Percentiles rank a stretch among this genome's conserved stretches.
These are phyloP conservation scores for Dendroctonus valens DNA, from an alignment of 1,140 invertebrate species.

Conservation along the genomic window DNA sequence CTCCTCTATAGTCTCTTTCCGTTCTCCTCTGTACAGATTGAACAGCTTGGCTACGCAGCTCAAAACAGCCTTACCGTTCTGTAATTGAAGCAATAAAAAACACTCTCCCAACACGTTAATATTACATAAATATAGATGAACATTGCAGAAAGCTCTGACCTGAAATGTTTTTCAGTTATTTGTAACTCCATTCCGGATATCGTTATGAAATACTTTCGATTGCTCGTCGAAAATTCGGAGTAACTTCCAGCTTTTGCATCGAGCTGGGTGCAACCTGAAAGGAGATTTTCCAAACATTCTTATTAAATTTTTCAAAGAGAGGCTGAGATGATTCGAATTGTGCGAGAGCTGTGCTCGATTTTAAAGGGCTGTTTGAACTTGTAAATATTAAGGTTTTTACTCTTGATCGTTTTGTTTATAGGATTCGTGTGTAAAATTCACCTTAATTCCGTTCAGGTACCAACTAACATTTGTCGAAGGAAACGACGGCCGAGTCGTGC, in stretches of 20 bases:
- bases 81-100: constrained; percentile 1
- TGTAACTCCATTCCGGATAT: constrained; percentile 40
- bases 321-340: too few relatives aligned
- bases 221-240: not conserved
- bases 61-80: constrained; percentile 38
- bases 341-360: too few relatives aligned
- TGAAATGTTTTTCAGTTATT: constrained; percentile 40
- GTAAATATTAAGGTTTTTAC: too few relatives aligned
- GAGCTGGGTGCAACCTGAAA: too few relatives aligned
- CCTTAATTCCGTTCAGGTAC: constrained; percentile 74
- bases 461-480: constrained; percentile 78
- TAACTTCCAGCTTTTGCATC: not conserved
- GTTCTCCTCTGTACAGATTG: constrained; percentile 39
- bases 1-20: constrained; percentile 41
- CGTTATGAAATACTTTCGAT: constrained; percentile 29
- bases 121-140: too few relatives aligned
- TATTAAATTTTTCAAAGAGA: too few relatives aligned
- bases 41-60: constrained; percentile 41
- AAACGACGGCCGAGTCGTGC: constrained; percentile 70
- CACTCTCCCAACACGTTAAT: not conserved
- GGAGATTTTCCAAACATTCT: too few relatives aligned
- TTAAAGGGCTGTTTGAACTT: too few relatives aligned
- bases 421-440: constrained; percentile 48
- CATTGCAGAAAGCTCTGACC: constrained; percentile 4
- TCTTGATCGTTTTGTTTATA: too few relatives aligned